Evolutionary conservation across 1,140 invertebrate genomes (phyloP).

Genomic region (Sitophilus oryzae): DNA sequence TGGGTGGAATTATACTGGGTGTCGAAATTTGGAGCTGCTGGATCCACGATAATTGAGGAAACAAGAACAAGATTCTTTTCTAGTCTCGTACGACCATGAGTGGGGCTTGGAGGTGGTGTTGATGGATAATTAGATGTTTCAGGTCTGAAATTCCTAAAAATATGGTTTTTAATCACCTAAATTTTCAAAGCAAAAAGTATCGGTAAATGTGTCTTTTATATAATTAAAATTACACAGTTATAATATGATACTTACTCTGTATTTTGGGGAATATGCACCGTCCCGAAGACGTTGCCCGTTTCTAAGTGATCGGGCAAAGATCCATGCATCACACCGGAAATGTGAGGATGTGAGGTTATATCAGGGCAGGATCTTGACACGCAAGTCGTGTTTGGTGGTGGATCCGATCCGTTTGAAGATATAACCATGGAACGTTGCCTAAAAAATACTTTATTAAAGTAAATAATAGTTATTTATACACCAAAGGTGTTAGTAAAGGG

Average conservation of each 20-base stretch:
- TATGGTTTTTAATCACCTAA: too few species aligned
- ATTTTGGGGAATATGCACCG: conserved; percentile 30
- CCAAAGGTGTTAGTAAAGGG: too few species aligned
- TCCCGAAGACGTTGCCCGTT: conserved; percentile 48
- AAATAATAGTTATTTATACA: background rate
- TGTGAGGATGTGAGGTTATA: conserved; percentile 44
- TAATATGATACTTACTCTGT: too few species aligned
- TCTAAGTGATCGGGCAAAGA: conserved; percentile 68
- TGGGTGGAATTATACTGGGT: conserved; percentile 50
- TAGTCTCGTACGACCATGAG: conserved; percentile 25
- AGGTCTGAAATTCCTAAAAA: too few species aligned
- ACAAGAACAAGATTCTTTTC: conserved; percentile 54
- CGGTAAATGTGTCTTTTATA: too few species aligned
- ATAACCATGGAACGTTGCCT: conserved; percentile 71
- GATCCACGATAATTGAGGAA: conserved; percentile 54
- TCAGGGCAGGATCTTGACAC: conserved; percentile 83
- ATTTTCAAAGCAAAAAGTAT: too few species aligned
- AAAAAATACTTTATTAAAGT: conserved; percentile 1
- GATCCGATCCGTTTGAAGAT: conserved; percentile 47
- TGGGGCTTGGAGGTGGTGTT: conserved; percentile 69
- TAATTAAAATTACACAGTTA: conserved; percentile 10
- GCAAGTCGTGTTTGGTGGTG: conserved; percentile 49
- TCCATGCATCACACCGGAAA: conserved; percentile 35
- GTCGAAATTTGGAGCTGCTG: conserved; percentile 52
- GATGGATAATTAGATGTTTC: too few species aligned